Evolutionary conservation across 2,888 invertebrate genomes (phyloP).

Genomic region (Stramonita haemastoma): DNA sequence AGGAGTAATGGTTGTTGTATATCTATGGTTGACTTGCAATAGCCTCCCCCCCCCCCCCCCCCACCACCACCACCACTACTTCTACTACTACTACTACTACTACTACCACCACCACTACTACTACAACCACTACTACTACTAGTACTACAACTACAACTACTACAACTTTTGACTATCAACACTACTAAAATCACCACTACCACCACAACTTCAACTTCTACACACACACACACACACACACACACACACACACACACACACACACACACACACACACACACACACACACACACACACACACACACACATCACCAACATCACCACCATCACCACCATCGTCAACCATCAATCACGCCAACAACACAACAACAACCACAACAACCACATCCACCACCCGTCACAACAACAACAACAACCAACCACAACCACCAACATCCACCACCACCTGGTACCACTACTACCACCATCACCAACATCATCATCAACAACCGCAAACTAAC

Average conservation of each 20-base stretch:
- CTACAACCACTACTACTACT: background rate
- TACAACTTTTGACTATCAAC: no score
- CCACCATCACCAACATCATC: background rate
- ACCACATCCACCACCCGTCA: background rate
- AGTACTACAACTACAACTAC: background rate
- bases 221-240: background rate
- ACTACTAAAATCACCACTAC: no score
- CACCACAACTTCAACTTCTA: no score
- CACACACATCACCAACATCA: background rate
- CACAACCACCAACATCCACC: background rate
- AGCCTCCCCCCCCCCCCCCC: background rate
- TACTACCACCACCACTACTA: background rate
- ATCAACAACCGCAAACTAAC: no score
- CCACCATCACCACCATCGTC: background rate
- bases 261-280: background rate
- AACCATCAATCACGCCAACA: background rate
- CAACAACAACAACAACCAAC: background rate
- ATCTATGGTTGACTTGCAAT: background rate
- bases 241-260: background rate
- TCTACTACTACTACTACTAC: background rate
- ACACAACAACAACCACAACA: background rate
- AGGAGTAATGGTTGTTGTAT: no score
- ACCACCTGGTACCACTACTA: background rate
- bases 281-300: constrained; percentile 8
- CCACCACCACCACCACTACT: background rate